Conservation (phyloP, 2,797 vertebrate species). For the Tachyglossus aculeatus region DNA sequence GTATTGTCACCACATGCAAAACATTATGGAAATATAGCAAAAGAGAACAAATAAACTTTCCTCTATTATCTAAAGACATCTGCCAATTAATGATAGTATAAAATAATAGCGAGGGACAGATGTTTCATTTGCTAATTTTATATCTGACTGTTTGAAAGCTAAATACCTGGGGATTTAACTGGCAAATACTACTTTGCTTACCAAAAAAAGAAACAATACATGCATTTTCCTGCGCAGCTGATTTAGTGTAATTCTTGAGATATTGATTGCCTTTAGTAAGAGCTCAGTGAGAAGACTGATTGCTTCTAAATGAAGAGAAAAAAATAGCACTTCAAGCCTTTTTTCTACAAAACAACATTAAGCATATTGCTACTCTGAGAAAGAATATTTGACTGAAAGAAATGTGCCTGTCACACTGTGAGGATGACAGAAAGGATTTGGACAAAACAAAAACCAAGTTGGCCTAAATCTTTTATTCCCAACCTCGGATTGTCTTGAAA, state of each 20-base stretch:
- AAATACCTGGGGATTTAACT: slow-evolving; percentile 71
- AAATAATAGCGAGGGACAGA: slow-evolving; percentile 77
- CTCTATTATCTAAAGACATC: slow-evolving; percentile 71
- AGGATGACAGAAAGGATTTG: neutral
- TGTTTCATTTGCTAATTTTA: slow-evolving; percentile 76
- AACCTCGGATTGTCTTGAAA: neutral
- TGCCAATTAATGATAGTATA: slow-evolving; percentile 77
- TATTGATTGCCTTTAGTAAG: slow-evolving; percentile 39
- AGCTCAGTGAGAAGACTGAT: slow-evolving; percentile 49
- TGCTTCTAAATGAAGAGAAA: slow-evolving; percentile 45
- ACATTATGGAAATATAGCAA: slow-evolving; percentile 51
- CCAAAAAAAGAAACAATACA: slow-evolving; percentile 43
- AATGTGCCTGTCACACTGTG: slow-evolving; percentile 1
- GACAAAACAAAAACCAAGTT: neutral
- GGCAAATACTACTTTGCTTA: slow-evolving; percentile 63
- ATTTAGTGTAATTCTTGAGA: slow-evolving; percentile 49
- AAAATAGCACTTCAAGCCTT: slow-evolving; percentile 21
- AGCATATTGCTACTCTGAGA: slow-evolving; percentile 20
- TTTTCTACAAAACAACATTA: slow-evolving; percentile 39
- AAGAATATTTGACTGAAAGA: neutral
- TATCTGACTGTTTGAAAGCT: slow-evolving; percentile 67
- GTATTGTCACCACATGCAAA: slow-evolving; percentile 42
- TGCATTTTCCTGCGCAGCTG: slow-evolving; percentile 37
- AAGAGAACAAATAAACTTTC: slow-evolving; percentile 48
- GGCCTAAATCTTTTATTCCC: neutral